Base-by-base conservation (phyloP, 2,113 vertebrate species). In the Rhynchopsitta pachyrhyncha region DNA sequence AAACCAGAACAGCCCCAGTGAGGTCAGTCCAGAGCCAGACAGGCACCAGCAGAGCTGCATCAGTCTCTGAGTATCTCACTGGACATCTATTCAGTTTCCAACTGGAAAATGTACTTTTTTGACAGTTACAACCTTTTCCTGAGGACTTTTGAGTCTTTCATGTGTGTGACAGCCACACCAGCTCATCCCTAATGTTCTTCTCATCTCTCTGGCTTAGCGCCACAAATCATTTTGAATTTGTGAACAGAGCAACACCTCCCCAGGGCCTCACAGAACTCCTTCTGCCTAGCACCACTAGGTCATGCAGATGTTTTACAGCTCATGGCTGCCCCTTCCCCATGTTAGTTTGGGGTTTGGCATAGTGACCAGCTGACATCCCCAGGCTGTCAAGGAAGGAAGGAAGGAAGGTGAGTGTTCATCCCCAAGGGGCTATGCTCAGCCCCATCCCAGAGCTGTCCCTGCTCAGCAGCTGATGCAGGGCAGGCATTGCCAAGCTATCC, bases 311-410 rank as follows among this genome's bases (percentile, higher is more conserved):
- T 76, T 74, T 47, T 68, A 52, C 2, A 1, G 39, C 71, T 63
- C 46, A 1, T 2, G 3, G 52, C 25, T 68, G 57, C 37, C 41
- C 33, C 25, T 70, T 89, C 29, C 41, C 60, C 28, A 10, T 7
- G 7, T 31, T 66, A 22, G 1, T 49, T 23, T 46, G 60, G 24
- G 15, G 47, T 68, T 68, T 39, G 68, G 35, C 35, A 41, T 13
- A 11, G 57, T 18, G 17, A 31, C 11, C 44, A 46, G 53, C 29
- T 12, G 6, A 4, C 2, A 17, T 41, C 24, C 23, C 42, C 10
- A 16, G 20, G 50, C 69, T 66, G 44, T 14, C 57, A 37, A 14
- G 0, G 0, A 20, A 41, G 71, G 19, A 37, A 14, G 0, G 0
- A 20, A 41, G 71, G 19, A 37, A 44, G 71, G 49, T 9, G 25